Base-by-base conservation (phyloP, 1,140 invertebrate genomes). In the Drosophila rufa region DNA sequence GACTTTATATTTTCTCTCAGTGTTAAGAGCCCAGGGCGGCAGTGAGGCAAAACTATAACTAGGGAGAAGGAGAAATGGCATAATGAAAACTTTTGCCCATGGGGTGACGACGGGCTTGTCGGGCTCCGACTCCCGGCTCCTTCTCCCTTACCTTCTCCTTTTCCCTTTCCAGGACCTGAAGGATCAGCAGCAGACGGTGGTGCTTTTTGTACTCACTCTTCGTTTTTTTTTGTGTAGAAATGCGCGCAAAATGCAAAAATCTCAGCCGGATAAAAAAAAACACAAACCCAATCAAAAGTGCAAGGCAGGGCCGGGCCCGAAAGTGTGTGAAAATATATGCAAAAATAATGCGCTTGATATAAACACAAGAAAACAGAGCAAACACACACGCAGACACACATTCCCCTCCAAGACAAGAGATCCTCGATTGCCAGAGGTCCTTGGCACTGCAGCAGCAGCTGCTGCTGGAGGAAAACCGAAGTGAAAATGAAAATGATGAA, bases 231-330 rank as follows among this genome's bases (percentile, higher is more conserved):
- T 62, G 27, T 57, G 84, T 81, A 82, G 81, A 90, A 90, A 90
- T 90, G 85, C 85, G 85, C 85, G 85, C 85, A 90, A 90, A 73
- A 90, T 90, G 85, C 85, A 90, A 90, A 89, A 90, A 90, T 90
- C 85, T 90, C 71, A 48, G 70, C 47, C 71, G 65, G 53, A 59
- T 61, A 62, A 71, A 55, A 68, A 48, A 76, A 79, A 62, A 70
- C 70, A 36, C 8, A 15, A 71, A 71, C 59, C 65, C 73, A 79
- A 76, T 84, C 65, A 89, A 87, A 87, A 87, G 73, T 89, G 84
- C 84, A 89, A 75, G 85, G 61, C 71, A 48, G 19, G 19, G 51
- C 8, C 36, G 53, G 14, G 51, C 8, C 36, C 47, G 73, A 42
- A 38, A 51, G 74, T 76, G 46, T 80, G 57, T 75, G 78, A 69